Evolutionary conservation across 2,888 invertebrate species (phyloP).

Genomic region (Carterocephalus palaemon): DNA sequence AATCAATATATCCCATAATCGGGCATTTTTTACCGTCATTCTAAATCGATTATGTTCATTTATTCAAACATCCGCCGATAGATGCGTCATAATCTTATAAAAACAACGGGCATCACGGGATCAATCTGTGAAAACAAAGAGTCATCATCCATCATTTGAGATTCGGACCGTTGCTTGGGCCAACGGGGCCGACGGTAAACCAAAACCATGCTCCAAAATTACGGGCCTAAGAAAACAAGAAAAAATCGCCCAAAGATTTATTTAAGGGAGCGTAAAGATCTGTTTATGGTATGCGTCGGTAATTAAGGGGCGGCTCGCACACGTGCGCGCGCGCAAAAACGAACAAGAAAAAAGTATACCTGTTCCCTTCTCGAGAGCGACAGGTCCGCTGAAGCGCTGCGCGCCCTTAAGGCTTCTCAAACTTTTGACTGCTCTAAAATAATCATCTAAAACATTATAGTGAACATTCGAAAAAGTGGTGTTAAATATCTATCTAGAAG

Average conservation of each 20-base stretch:
- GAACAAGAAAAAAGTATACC: conserved; percentile 72
- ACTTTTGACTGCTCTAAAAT: conserved; percentile 37
- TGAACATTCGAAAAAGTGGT: too few species aligned
- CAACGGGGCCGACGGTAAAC: conserved; percentile 54
- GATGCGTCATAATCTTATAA: conserved; percentile 25
- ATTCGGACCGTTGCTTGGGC: conserved; percentile 45
- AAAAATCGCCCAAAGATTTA: conserved; percentile 70
- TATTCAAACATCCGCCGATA: conserved; percentile 31
- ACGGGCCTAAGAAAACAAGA: conserved; percentile 71
- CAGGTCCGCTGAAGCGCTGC: conserved; percentile 75
- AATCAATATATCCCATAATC: conserved; percentile 17
- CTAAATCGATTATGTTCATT: conserved; percentile 23
- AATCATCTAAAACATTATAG: too few species aligned
- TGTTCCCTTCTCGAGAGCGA: conserved; percentile 67
- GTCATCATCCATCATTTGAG: conserved; percentile 64
- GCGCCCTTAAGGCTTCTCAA: conserved; percentile 49
- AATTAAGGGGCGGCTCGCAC: conserved; percentile 76
- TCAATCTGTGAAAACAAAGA: conserved; percentile 71
- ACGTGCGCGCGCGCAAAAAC: conserved; percentile 75
- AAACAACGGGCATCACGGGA: conserved; percentile 37
- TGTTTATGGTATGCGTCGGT: conserved; percentile 79
- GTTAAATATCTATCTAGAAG: too few species aligned
- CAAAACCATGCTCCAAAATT: conserved; percentile 66
- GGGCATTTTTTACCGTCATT: conserved; percentile 21
- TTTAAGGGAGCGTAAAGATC: conserved; percentile 79